A percentile compares a stretch with the other conserved stretches of the same genome.
phyloP scores from a whole-genome alignment of 1,140 invertebrate genomes.

The Lucilia cuprina region DNA sequence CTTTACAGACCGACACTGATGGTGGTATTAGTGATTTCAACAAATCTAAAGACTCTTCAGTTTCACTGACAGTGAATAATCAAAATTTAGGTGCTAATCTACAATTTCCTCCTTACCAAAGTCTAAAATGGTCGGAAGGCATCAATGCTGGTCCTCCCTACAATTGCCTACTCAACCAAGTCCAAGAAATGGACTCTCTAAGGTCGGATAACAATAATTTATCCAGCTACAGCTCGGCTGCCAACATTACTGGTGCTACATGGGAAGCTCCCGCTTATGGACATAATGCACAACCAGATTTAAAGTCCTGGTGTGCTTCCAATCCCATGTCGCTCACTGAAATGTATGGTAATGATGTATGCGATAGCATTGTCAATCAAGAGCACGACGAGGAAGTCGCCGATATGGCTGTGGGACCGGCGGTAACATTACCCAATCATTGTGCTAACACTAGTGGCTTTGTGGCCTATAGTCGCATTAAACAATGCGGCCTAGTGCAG shows the following conservation, averaged over 20 bases:
- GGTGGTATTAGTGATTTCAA: background rate
- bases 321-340: slow-evolving; percentile 31
- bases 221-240: background rate
- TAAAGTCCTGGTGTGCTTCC: slow-evolving; percentile 31
- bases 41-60: background rate
- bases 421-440: slow-evolving; percentile 37
- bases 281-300: slow-evolving; percentile 30
- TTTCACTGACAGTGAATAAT: background rate
- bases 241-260: slow-evolving; percentile 20
- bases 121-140: slow-evolving; percentile 41
- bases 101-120: slow-evolving; percentile 23
- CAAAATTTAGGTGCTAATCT: slow-evolving; percentile 21
- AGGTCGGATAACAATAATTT: background rate
- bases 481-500: slow-evolving; percentile 5
- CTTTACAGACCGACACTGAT: background rate
- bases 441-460: slow-evolving; percentile 32
- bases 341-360: slow-evolving; percentile 29
- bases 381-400: background rate
- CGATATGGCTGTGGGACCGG: background rate
- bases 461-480: slow-evolving; percentile 37
- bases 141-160: slow-evolving; percentile 39
- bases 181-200: background rate
- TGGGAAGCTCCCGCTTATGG: slow-evolving; percentile 29
- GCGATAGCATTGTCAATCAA: slow-evolving; percentile 4
- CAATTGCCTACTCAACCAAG: background rate